Evolutionary conservation across 2,888 invertebrate genomes (phyloP).

Genomic region (Philaethria dido): DNA sequence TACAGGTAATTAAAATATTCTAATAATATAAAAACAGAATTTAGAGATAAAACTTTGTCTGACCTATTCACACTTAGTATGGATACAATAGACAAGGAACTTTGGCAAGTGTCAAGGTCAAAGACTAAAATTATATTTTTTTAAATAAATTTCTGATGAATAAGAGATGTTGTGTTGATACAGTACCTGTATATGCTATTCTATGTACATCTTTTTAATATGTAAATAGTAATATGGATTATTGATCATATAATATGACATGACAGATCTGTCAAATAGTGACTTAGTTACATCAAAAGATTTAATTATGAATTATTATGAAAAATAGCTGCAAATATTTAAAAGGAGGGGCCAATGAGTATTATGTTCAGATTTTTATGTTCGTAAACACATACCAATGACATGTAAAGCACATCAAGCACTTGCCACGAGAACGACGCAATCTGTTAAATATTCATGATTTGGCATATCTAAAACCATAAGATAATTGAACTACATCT

Average conservation of each 20-base stretch:
- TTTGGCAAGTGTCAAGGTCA: neutral
- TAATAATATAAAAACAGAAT: too few species aligned
- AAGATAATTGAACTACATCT: conserved; percentile 17
- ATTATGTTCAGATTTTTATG: too few species aligned
- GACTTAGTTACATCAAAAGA: neutral
- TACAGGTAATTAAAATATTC: too few species aligned
- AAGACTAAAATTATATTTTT: neutral
- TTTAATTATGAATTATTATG: neutral
- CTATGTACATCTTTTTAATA: neutral
- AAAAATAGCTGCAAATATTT: neutral
- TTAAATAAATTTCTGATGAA: too few species aligned
- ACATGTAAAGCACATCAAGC: neutral
- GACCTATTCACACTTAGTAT: too few species aligned
- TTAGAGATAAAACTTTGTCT: too few species aligned
- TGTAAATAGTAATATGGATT: neutral
- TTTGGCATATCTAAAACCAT: neutral
- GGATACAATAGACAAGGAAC: too few species aligned
- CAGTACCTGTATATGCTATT: neutral
- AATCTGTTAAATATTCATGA: conserved; percentile 1
- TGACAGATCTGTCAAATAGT: conserved; percentile 1
- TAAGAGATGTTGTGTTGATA: neutral
- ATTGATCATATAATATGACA: neutral
- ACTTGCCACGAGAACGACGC: neutral
- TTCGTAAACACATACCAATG: conserved; percentile 1
- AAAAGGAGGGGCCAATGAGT: neutral